Conservation (phyloP, 2,888 invertebrate genomes). For the Drosophila eohydei region DNA sequence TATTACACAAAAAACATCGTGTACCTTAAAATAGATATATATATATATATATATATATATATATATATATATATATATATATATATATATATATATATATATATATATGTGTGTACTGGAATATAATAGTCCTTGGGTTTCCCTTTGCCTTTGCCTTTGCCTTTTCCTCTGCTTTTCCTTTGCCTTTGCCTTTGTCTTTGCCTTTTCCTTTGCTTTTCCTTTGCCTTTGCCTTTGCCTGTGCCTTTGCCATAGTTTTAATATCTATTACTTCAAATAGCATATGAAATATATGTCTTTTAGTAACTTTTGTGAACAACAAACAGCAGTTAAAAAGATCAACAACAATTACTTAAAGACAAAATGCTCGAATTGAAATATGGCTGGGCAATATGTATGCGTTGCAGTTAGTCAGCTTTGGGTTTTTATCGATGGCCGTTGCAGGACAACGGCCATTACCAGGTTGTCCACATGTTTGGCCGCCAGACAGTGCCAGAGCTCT, state of each 20-base stretch:
- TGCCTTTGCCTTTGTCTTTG: too few species aligned
- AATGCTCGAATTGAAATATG: constrained; percentile 11
- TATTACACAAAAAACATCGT: too few species aligned
- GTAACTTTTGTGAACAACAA: background rate
- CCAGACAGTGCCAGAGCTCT: constrained; percentile 5
- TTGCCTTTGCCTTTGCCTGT: background rate
- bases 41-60: background rate
- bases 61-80: too few species aligned
- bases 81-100: too few species aligned
- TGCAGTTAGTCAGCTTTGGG: constrained; percentile 36
- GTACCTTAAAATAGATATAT: background rate
- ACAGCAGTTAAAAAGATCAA: background rate
- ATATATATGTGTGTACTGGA: too few species aligned
- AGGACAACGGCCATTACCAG: constrained; percentile 55
- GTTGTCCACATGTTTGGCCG: constrained; percentile 49
- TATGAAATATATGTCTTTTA: background rate
- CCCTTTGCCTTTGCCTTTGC: too few species aligned
- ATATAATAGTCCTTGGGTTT: too few species aligned
- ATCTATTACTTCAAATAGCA: accelerated
- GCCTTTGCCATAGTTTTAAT: background rate
- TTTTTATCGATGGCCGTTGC: constrained; percentile 63
- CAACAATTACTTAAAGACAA: constrained; percentile 2
- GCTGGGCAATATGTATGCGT: constrained; percentile 5
- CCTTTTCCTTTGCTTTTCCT: too few species aligned
- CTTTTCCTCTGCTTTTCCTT: too few species aligned